A percentile compares a stretch with the other conserved stretches of the same genome.
These are phyloP conservation scores for Drosophila sulfurigaster DNA, from an alignment of 1,140 invertebrate genomes.

Conservation along the genomic window DNA sequence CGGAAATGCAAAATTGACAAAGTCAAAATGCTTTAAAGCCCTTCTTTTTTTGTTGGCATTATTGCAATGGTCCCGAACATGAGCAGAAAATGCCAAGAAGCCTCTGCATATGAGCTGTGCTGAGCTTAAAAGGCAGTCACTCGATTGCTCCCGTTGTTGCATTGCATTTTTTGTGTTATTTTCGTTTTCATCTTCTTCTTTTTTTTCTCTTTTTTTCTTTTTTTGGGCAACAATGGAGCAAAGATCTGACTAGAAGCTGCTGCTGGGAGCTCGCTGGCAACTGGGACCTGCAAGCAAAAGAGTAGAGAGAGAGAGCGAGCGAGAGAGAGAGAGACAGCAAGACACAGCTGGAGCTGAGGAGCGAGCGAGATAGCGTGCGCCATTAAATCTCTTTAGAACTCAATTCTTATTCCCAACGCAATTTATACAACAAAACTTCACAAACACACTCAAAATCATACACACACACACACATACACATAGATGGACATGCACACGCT, in stretches of 20 bases:
- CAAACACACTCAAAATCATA: conserved; percentile 37
- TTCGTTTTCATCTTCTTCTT: background rate
- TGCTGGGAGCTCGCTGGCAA: conserved; percentile 7
- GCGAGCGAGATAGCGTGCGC: conserved; percentile 56
- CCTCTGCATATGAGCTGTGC: conserved; percentile 35
- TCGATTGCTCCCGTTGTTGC: conserved; percentile 25
- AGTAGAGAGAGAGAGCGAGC: conserved; percentile 9
- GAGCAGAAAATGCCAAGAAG: conserved; percentile 27
- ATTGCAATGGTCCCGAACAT: conserved; percentile 10
- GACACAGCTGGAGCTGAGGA: conserved; percentile 14
- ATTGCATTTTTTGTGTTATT: conserved; percentile 16
- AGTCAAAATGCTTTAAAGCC: conserved; percentile 72
- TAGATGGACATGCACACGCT: conserved; percentile 37
- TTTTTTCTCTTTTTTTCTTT: background rate
- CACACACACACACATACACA: conserved; percentile 25
- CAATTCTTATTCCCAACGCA: conserved; percentile 83
- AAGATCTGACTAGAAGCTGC: conserved; percentile 24
- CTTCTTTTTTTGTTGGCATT: conserved; percentile 28
- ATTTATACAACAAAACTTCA: conserved; percentile 82
- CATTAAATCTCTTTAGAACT: conserved; percentile 84
- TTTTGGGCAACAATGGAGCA: conserved; percentile 42
- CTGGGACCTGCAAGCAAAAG: conserved; percentile 13
- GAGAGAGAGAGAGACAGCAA: conserved; percentile 22
- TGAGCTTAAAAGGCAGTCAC: conserved; percentile 44
- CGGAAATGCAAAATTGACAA: conserved; percentile 76